Percentiles rank a stretch among this genome's conserved stretches.
Evolutionary conservation across 2,797 vertebrate species (phyloP).

Genomic region (Platalea minor): DNA sequence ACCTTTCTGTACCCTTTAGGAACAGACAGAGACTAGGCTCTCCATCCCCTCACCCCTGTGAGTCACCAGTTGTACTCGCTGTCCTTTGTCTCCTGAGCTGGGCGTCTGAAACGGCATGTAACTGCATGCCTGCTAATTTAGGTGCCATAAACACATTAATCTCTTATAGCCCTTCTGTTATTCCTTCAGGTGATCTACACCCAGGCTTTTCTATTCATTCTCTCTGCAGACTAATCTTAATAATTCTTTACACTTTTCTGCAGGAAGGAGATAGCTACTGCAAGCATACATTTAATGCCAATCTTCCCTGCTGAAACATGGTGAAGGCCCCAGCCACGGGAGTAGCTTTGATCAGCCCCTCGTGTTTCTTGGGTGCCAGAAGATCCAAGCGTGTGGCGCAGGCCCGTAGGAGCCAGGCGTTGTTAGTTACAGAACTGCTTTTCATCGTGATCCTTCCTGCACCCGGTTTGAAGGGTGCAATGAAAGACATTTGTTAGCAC

Average conservation of each 20-base stretch:
- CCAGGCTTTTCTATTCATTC: not conserved
- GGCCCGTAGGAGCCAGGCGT: not conserved
- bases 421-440: not conserved
- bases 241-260: not conserved
- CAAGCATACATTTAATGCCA: not conserved
- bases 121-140: not conserved
- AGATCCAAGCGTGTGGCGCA: not conserved
- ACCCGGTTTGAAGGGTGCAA: not conserved
- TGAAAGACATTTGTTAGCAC: not conserved
- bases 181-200: not conserved
- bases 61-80: not conserved
- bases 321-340: not conserved
- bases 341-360: not conserved
- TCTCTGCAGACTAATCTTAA: not conserved
- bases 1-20: not conserved
- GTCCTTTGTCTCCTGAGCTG: not conserved
- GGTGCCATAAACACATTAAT: not conserved
- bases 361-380: not conserved
- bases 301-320: not conserved
- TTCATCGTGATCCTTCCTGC: not conserved
- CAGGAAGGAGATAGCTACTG: not conserved
- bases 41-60: not conserved
- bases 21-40: not conserved
- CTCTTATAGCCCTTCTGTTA: not conserved
- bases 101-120: not conserved